Evolutionary conservation across 2,113 vertebrate genomes (phyloP).

Genomic region (Sinocyclocheilus rhinocerous): DNA sequence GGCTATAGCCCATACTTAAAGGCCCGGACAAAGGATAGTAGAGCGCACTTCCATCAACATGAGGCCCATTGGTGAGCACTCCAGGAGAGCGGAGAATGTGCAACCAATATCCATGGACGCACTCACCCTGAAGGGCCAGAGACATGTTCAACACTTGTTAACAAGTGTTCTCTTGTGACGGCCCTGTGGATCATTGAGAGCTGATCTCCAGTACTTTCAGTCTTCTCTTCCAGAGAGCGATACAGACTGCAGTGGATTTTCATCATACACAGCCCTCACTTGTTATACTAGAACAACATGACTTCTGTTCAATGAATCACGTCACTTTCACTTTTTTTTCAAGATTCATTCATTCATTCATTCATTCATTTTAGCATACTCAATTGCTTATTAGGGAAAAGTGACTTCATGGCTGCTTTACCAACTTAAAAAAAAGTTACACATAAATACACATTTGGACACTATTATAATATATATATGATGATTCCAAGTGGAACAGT

Average conservation of each 20-base stretch:
- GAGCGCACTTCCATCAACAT: background rate
- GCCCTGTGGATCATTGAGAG: constrained; percentile 11
- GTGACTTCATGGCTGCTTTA: no score
- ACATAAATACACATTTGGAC: no score
- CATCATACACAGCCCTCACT: constrained; percentile 6
- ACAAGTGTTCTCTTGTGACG: constrained; percentile 19
- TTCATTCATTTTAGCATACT: no score
- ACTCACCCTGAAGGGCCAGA: constrained; percentile 15
- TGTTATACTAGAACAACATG: background rate
- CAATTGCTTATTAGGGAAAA: no score
- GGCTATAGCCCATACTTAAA: background rate
- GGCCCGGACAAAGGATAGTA: background rate
- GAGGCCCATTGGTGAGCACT: background rate
- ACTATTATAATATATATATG: no score
- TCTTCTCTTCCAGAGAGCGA: background rate
- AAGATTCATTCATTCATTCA: no score
- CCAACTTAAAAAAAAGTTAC: no score
- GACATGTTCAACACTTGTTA: constrained; percentile 14
- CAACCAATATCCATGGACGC: background rate
- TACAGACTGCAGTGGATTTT: background rate
- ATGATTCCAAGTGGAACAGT: background rate
- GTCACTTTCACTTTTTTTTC: no score
- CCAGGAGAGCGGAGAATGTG: background rate
- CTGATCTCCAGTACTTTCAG: background rate
- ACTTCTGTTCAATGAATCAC: constrained; percentile 13